Evolutionary conservation across 2,113 vertebrate genomes (phyloP).

Genomic region (Uria lomvia): DNA sequence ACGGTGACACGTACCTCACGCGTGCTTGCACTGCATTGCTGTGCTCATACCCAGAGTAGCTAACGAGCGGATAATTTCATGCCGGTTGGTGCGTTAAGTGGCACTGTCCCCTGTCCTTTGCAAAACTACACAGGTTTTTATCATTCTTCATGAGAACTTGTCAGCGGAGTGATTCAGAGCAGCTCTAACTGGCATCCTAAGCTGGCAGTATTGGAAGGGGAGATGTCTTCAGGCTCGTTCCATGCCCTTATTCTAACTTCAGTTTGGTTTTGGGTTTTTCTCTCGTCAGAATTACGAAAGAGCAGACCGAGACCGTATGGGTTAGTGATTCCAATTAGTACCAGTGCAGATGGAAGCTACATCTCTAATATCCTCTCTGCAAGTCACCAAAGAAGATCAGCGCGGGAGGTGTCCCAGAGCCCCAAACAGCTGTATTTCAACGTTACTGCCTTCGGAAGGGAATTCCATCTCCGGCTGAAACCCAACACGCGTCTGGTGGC

Average conservation of each 20-base stretch:
- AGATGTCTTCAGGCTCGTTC: not conserved
- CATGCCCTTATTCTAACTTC: not conserved
- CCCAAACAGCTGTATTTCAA: conserved; percentile 86
- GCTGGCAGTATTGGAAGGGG: not conserved
- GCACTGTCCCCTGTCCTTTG: not conserved
- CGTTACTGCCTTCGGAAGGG: conserved; percentile 88
- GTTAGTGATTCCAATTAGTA: conserved; percentile 89
- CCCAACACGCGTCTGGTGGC: conserved; percentile 86
- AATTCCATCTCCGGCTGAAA: conserved; percentile 88
- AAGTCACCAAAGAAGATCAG: conserved; percentile 81
- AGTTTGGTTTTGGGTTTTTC: not conserved
- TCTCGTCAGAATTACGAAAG: conserved; percentile 70
- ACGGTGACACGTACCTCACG: fast-evolving
- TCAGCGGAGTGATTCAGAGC: no score
- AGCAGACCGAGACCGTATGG: conserved; percentile 81
- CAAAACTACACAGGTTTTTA: not conserved
- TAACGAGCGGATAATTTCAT: fast-evolving
- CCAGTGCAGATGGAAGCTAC: conserved; percentile 84
- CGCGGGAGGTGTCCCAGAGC: conserved; percentile 70
- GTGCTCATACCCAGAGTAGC: not conserved
- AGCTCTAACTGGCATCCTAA: not conserved
- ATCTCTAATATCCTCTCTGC: conserved; percentile 88
- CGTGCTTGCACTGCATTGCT: fast-evolving
- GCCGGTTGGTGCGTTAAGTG: fast-evolving
- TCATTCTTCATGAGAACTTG: not conserved